Percentiles rank a stretch among this genome's conserved stretches.
Conservation (phyloP, 2,113 vertebrate genomes). For the Bos javanicus region DNA sequence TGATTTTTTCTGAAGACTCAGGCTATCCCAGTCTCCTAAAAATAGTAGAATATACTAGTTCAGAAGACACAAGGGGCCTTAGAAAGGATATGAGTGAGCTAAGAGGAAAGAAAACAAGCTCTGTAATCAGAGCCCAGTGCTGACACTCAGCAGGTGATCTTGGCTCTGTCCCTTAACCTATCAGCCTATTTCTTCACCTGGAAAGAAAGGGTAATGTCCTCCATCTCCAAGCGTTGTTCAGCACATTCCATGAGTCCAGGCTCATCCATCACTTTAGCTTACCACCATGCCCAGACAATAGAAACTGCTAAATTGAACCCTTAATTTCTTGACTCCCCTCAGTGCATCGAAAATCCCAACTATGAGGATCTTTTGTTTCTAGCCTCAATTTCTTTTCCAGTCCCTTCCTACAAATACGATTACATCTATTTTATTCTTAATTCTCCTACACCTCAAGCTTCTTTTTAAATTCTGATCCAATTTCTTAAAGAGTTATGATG, state of each 20-base stretch:
- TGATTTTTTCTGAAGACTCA: neutral
- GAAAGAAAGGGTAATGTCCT: neutral
- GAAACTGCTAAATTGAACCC: neutral
- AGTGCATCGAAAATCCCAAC: neutral
- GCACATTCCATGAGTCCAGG: neutral
- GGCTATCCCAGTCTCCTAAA: neutral
- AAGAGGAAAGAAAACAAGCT: neutral
- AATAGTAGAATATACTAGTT: neutral
- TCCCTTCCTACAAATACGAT: neutral
- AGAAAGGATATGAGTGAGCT: neutral
- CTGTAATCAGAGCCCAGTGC: neutral
- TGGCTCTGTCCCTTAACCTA: neutral
- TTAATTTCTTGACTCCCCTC: neutral
- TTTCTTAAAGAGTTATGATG: neutral
- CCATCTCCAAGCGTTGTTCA: neutral
- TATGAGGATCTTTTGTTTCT: neutral
- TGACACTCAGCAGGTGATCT: neutral
- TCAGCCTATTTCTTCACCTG: neutral
- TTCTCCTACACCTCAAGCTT: neutral
- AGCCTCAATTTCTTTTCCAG: neutral
- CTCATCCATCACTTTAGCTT: neutral
- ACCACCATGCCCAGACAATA: neutral
- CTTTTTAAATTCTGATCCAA: neutral
- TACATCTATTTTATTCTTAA: neutral
- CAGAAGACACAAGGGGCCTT: neutral